Evolutionary conservation across 2,113 vertebrate genomes (phyloP), one percentile per base, ranked within the genome.

Genomic region (Eleginops maclovinus): DNA sequence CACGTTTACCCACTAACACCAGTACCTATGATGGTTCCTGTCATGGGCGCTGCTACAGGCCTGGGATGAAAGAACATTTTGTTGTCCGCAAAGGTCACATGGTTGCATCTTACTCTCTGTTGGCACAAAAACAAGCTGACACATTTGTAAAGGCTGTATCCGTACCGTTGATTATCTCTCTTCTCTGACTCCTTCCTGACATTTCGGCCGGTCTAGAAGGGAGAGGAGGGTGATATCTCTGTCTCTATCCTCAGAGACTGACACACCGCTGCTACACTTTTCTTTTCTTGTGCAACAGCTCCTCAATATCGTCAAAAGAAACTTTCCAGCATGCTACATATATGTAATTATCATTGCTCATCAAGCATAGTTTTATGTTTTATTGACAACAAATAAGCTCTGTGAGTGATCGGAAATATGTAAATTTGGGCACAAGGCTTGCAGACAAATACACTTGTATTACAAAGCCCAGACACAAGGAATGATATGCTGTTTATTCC

Each of bases 121-220:
- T 82, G 84, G 80, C 83, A 49, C 79, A 36, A 59, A 82, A 90
- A 80, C 89, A 88, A 92, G 85, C 86, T 77, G 88, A 77, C 87
- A 83, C 77, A 85, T 91, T 88, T 88, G 83, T 80, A 87, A 86
- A 81, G 76, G 81, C 86, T 85, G 88, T 83, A 88, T 86, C 63
- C n/a, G 10, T 87, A 69, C 59, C 15, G 75, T 85, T 78, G 85
- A 93, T 91, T 91, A 86, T 80, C 83, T 90, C 71, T 72, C 85
- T 83, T 84, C 54, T 84, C 88, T 82, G 88, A 89, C 88, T 91
- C 89, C 84, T 83, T 80, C 47, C 72, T 94, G 92, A 93, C 91
- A 93, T 94, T 94, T 93, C 75, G 85, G 77, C 77, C 51, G 46
- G 84, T 82, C 77, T 83, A 55, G 56, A 88, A 83, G 67, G 81